Base-by-base conservation (phyloP, 2,113 vertebrate genomes). In the Lynx canadensis region DNA sequence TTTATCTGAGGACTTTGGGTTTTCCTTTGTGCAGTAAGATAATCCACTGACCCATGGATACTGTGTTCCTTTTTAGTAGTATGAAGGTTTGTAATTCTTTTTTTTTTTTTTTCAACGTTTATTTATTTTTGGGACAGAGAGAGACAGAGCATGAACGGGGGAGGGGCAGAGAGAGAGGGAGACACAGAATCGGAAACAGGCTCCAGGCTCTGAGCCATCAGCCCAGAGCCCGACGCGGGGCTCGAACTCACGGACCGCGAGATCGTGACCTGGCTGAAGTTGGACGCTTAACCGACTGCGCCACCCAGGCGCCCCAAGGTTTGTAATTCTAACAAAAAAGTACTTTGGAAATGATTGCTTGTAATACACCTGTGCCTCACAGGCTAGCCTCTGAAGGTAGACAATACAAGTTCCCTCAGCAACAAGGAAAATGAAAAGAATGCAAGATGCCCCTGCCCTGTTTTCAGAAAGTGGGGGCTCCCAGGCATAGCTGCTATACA, bases 251-350 rank as follows among this genome's bases (percentile, higher is more conserved):
- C 36, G 36, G 36, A 36, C 36, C 36, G 36, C 36, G 36, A 36
- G 36, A 36, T 36, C 36, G 36, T 36, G 36, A 36, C 36, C 36
- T 36, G 36, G 36, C 36, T 36, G 36, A 36, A 36, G 36, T 36
- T 2, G 36, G 36, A 36, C 36, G 36, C 36, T 36, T 36, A 36
- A 36, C 36, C 36, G 36, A 36, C 36, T 36, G 36, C 36, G 36
- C 36, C 36, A 36, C 36, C 36, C 36, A 36, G 36, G 36, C 36
- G 36, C 36, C 36, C 36, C 36, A 85, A 23, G 36, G 31, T 15
- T 95, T 93, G 48, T 55, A 71, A 92, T 96, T 94, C 60, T 71
- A 79, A 94, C 78, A 73, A n/a, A 65, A 78, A 95, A 55, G 8
- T 29, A 78, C 76, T 71, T 45, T 45, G 21, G 50, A 88, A 96